These are phyloP conservation scores for Pecten maximus DNA, from an alignment of 2,888 invertebrate species.

Conservation along the genomic window DNA sequence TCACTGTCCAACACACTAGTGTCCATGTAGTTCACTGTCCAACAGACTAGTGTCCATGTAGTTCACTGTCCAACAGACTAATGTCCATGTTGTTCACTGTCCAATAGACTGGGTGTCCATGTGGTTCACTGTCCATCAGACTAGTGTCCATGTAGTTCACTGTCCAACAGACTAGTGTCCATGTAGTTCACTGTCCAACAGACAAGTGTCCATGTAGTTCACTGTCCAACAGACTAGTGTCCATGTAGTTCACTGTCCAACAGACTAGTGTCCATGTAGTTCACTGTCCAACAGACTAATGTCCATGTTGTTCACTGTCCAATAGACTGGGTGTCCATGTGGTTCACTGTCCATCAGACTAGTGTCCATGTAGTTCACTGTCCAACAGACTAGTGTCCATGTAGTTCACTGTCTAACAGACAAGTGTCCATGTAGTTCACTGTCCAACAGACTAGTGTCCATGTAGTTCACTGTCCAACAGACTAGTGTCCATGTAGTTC, in stretches of 20 bases:
- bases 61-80: background rate
- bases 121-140: background rate
- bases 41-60: background rate
- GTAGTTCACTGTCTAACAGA: background rate
- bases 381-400: background rate
- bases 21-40: background rate
- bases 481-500: background rate
- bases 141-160: background rate
- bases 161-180: background rate
- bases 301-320: background rate
- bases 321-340: background rate
- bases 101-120: background rate
- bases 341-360: background rate
- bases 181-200: background rate
- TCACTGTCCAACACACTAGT: too few relatives aligned
- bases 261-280: background rate
- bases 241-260: background rate
- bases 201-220: background rate
- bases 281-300: background rate
- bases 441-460: background rate
- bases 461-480: background rate
- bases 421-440: background rate
- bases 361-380: background rate
- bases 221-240: background rate
- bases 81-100: background rate